Evolutionary conservation across 92 coral and sea anemone genomes (phyloP).

Genomic region (Phenganax stokvisi): DNA sequence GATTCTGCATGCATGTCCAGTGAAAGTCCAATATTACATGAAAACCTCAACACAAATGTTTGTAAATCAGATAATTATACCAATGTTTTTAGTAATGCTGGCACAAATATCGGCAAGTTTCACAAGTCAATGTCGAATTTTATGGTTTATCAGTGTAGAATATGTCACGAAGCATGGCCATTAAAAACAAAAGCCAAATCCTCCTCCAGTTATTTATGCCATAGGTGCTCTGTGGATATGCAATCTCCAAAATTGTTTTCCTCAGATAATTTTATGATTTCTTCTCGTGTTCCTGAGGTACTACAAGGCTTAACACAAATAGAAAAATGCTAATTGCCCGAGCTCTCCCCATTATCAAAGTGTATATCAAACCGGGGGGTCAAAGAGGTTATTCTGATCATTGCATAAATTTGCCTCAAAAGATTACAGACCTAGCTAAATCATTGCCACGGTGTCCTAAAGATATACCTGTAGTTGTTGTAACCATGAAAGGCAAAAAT

Average conservation of each 20-base stretch:
- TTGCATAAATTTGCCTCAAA: conserved; percentile 51
- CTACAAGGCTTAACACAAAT: conserved; percentile 52
- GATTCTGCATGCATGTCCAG: conserved; percentile 17
- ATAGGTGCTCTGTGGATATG: conserved; percentile 55
- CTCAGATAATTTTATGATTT: conserved; percentile 56
- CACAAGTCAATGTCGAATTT: conserved; percentile 51
- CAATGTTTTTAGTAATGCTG: conserved; percentile 44
- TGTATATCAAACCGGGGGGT: conserved; percentile 49
- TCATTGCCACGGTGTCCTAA: too few relatives aligned
- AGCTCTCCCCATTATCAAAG: conserved; percentile 54
- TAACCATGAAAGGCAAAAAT: conserved; percentile 53
- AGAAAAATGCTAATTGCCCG: conserved; percentile 60
- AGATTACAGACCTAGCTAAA: too few relatives aligned
- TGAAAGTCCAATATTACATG: conserved; percentile 15
- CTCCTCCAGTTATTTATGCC: conserved; percentile 39
- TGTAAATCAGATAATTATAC: conserved; percentile 17
- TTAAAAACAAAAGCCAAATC: conserved; percentile 34
- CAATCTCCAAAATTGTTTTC: conserved; percentile 54
- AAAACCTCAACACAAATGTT: conserved; percentile 8
- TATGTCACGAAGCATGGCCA: conserved; percentile 60
- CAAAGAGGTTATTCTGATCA: conserved; percentile 60
- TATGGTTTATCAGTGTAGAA: conserved; percentile 48
- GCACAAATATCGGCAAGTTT: conserved; percentile 39
- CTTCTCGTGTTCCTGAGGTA: conserved; percentile 54
- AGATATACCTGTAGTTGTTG: too few relatives aligned